These are phyloP conservation scores for Pangasianodon gigas DNA, from an alignment of 2,113 vertebrate genomes.

Conservation along the genomic window DNA sequence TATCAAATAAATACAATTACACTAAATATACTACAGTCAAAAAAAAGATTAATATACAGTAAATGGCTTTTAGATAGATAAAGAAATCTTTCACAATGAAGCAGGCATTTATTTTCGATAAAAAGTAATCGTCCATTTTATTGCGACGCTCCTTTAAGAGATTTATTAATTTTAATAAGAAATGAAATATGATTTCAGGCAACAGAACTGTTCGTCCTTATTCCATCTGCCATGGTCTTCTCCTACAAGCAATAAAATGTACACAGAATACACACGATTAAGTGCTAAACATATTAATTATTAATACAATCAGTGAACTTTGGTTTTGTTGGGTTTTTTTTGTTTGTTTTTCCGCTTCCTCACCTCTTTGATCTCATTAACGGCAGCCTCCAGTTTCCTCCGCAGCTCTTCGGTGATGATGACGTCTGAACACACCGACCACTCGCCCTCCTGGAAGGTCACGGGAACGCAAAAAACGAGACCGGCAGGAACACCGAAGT, in stretches of 20 bases:
- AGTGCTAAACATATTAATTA: not conserved
- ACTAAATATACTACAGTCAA: not conserved
- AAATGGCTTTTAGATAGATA: not conserved
- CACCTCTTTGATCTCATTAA: slow-evolving; percentile 78
- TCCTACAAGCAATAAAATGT: slow-evolving; percentile 52
- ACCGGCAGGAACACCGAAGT: slow-evolving; percentile 78
- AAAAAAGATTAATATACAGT: not conserved
- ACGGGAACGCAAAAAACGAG: slow-evolving; percentile 86
- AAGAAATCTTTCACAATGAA: not conserved
- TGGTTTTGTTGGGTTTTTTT: not conserved
- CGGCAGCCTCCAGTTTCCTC: slow-evolving; percentile 65
- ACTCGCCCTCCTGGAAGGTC: slow-evolving; percentile 76
- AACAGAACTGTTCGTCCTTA: not conserved
- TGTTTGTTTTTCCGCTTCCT: not conserved
- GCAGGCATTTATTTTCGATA: not conserved
- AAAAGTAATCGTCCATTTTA: not conserved
- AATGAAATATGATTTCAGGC: not conserved
- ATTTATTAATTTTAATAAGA: too few species aligned
- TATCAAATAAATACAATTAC: not conserved
- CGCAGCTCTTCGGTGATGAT: slow-evolving; percentile 63
- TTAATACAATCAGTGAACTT: not conserved
- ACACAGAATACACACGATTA: not conserved
- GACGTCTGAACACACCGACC: slow-evolving; percentile 70
- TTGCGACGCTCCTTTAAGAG: not conserved
- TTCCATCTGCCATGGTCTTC: slow-evolving; percentile 51